phyloP scores from a whole-genome alignment of 1,140 invertebrate genomes.

The Aphelenchoides avenae region DNA sequence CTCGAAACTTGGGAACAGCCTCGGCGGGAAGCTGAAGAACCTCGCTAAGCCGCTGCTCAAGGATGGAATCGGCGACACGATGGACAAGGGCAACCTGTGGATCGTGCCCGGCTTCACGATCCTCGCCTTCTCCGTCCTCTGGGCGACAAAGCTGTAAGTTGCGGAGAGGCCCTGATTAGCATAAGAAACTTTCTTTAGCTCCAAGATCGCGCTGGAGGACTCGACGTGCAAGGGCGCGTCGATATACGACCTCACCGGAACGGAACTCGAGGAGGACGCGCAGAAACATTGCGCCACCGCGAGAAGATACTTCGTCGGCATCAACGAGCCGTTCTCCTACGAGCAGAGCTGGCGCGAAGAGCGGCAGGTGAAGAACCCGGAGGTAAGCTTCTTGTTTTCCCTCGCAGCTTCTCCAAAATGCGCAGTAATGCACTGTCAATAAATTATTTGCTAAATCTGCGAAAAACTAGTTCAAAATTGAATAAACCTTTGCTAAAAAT shows the following conservation, averaged over 20 bases:
- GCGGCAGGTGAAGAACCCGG: constrained; percentile 32
- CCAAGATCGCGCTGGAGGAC: constrained; percentile 29
- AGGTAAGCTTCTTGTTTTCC: constrained; percentile 4
- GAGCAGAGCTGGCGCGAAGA: constrained; percentile 24
- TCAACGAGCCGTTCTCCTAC: constrained; percentile 28
- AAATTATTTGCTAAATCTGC: not conserved
- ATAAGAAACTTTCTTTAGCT: constrained; percentile 16
- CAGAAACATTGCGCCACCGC: constrained; percentile 31
- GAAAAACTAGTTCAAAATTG: not conserved
- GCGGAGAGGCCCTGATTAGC: too few relatives aligned
- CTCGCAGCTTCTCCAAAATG: too few relatives aligned
- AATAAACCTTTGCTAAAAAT: not conserved
- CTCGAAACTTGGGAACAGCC: constrained; percentile 12
- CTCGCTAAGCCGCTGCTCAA: constrained; percentile 18
- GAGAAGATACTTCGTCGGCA: constrained; percentile 24
- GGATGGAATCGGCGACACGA: constrained; percentile 30
- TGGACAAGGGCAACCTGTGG: constrained; percentile 36
- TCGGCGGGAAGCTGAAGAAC: constrained; percentile 24
- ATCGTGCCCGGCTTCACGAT: constrained; percentile 31
- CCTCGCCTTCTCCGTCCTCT: constrained; percentile 23
- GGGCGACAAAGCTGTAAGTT: constrained; percentile 34
- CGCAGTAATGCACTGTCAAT: too few relatives aligned
- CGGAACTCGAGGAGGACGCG: constrained; percentile 22
- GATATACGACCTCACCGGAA: constrained; percentile 26
- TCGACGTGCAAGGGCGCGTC: constrained; percentile 25